Conservation (phyloP, 2,888 invertebrate genomes). For the Siphlonurus alternatus region DNA sequence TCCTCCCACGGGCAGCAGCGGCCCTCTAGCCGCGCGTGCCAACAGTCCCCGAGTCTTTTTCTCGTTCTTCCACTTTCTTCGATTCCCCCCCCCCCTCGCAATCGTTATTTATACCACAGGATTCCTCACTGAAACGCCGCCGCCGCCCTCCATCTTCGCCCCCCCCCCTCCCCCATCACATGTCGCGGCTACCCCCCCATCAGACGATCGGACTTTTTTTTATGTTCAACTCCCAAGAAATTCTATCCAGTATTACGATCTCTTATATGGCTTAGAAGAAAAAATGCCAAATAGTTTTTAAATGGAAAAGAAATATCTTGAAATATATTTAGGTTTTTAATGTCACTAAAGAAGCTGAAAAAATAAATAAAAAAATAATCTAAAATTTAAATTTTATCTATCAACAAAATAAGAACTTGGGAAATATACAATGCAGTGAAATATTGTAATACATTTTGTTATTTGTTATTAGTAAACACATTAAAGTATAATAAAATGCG, state of each 20-base stretch:
- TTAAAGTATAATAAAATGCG: too few relatives aligned
- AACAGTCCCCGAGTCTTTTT: background rate
- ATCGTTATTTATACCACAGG: background rate
- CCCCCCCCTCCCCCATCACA: background rate
- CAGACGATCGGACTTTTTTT: background rate
- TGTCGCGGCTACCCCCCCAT: background rate
- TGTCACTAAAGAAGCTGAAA: too few relatives aligned
- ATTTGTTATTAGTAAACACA: too few relatives aligned
- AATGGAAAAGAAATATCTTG: too few relatives aligned
- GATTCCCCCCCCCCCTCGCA: background rate
- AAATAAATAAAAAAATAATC: too few relatives aligned
- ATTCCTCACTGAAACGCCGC: background rate
- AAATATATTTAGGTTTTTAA: too few relatives aligned
- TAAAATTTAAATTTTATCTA: too few relatives aligned
- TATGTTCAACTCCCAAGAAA: background rate
- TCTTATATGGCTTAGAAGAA: background rate
- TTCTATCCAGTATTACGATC: background rate
- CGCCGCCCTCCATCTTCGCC: background rate
- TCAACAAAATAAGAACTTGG: too few relatives aligned
- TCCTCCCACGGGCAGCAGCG: too few relatives aligned
- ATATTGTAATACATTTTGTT: too few relatives aligned
- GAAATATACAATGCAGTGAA: too few relatives aligned
- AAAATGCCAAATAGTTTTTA: background rate
- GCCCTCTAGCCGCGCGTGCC: background rate
- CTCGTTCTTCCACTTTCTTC: background rate